Evolutionary conservation across 1,140 invertebrate species (phyloP).

Genomic region (Microplitis mediator): DNA sequence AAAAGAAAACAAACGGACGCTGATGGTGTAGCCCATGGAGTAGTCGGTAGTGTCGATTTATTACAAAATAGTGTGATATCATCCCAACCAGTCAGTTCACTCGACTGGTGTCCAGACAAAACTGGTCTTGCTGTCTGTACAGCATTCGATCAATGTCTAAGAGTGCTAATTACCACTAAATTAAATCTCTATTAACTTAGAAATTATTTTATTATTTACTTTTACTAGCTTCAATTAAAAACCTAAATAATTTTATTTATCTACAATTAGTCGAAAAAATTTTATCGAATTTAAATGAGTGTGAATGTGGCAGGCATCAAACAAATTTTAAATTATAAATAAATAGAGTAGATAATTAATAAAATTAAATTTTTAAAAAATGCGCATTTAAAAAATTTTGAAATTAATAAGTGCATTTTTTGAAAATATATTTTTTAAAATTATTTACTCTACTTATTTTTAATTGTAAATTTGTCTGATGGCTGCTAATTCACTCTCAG

Average conservation of each 20-base stretch:
- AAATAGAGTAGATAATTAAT: too few species aligned
- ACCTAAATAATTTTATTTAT: background rate
- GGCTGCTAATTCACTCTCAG: too few species aligned
- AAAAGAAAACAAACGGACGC: constrained; percentile 71
- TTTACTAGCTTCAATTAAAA: background rate
- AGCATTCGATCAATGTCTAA: constrained; percentile 90
- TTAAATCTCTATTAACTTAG: constrained; percentile 68
- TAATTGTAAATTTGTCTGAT: too few species aligned
- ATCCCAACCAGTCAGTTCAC: constrained; percentile 86
- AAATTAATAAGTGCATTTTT: too few species aligned
- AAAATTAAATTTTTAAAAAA: too few species aligned
- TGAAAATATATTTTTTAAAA: too few species aligned
- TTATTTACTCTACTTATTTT: too few species aligned
- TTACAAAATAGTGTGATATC: constrained; percentile 83
- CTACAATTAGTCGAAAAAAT: too few species aligned
- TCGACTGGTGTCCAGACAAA: constrained; percentile 93
- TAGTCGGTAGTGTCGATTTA: constrained; percentile 75
- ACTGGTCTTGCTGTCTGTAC: constrained; percentile 85
- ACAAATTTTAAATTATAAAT: too few species aligned
- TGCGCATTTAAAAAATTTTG: too few species aligned
- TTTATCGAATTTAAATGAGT: too few species aligned
- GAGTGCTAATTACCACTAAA: constrained; percentile 89
- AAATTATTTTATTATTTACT: background rate
- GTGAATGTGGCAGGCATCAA: too few species aligned
- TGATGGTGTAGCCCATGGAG: constrained; percentile 74